Base-by-base conservation (phyloP, 1,140 invertebrate species). In the Drosophila rhopaloa region DNA sequence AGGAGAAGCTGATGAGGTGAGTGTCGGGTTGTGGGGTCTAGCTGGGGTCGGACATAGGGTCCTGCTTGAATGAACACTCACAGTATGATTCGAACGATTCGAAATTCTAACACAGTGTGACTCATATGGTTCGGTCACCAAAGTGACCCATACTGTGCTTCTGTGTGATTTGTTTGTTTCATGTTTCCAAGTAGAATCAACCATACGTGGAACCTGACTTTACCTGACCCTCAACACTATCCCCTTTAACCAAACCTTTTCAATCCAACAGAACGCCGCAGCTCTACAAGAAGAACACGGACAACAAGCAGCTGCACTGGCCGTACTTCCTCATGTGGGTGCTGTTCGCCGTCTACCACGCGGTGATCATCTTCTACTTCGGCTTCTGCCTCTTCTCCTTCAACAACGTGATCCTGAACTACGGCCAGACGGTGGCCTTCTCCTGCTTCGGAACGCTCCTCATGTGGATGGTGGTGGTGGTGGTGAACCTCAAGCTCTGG, bases 321-420 rank as follows among this genome's bases (percentile, higher is more conserved):
- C 81, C 68, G 1, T 92, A 95, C 61, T 97, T 97, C 86, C n/a
- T 94, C 0, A 84, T 93, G 32, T 97, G 97, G 97, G 93, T 94
- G 29, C 2, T 93, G 0, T 89, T 94, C 41, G 95, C 94, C 91
- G 81, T 93, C 0, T 94, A 93, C 63, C 94, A 94, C 66, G 93
- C 93, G 0, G 61, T 93, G 1, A 81, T 94, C 38, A 93, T 94
- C 9, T 94, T 93, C 77, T 89, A 91, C 44, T 93, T 94, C 65
- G 81, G 91, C 9, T 91, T 76, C 40, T 73, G 82, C 14, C 68
- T 93, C 0, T 93, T 94, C 72, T 86, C 70, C 2, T 75, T 75
- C 11, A 92, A 93, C 60, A 79, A 89, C 55, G 91, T 93, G 40
- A 86, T 94, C 70, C 90, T 82, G 53, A 91, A 82, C 47, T 92